These are phyloP conservation scores for Bellardia bayeri DNA, from an alignment of 2,888 invertebrate genomes.

Conservation along the genomic window DNA sequence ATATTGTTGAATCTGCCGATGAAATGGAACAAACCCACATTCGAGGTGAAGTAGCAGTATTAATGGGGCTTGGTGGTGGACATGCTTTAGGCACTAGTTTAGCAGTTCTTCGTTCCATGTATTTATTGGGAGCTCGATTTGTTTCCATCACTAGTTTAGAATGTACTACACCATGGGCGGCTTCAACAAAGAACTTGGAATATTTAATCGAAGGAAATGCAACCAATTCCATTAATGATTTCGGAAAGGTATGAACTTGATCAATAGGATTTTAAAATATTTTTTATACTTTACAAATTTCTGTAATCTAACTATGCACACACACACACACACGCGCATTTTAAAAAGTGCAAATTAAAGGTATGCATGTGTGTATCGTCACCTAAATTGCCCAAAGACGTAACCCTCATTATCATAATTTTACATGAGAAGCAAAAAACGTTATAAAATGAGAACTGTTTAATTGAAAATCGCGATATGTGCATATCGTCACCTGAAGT, in stretches of 20 bases:
- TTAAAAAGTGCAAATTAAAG: too few relatives aligned
- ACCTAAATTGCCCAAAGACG: too few relatives aligned
- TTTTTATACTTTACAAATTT: too few relatives aligned
- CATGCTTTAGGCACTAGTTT: constrained; percentile 89
- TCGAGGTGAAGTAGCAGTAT: constrained; percentile 86
- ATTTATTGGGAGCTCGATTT: constrained; percentile 87
- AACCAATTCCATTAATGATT: constrained; percentile 83
- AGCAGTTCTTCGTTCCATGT: constrained; percentile 88
- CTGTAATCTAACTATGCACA: too few relatives aligned
- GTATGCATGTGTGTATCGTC: too few relatives aligned
- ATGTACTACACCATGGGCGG: constrained; percentile 88
- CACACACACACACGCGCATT: too few relatives aligned
- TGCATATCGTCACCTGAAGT: too few relatives aligned
- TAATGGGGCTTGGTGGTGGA: constrained; percentile 88
- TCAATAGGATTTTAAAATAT: too few relatives aligned
- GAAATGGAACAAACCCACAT: constrained; percentile 87
- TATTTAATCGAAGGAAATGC: constrained; percentile 82
- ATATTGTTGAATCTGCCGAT: constrained; percentile 86
- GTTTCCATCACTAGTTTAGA: constrained; percentile 88
- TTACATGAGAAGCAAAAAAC: too few relatives aligned
- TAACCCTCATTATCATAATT: too few relatives aligned
- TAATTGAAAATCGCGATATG: too few relatives aligned
- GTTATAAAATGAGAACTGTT: too few relatives aligned
- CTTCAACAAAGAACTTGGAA: constrained; percentile 81
- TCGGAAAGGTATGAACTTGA: constrained; percentile 82